phyloP scores from a whole-genome alignment of 2,888 invertebrate genomes.

The Phalera bucephala region DNA sequence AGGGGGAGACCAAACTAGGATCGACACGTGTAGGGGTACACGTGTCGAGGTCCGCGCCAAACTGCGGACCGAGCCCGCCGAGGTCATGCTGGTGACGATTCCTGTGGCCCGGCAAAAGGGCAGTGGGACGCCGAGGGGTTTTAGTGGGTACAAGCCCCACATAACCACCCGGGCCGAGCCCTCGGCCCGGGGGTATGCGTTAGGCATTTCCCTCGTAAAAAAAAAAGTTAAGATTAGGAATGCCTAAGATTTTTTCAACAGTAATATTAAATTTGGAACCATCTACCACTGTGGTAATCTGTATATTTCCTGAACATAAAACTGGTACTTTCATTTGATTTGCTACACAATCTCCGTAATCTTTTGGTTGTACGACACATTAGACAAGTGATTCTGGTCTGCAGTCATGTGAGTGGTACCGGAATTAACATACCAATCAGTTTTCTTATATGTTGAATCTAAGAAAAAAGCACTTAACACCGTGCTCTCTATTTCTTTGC shows the following conservation, averaged over 20 bases:
- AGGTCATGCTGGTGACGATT: too few relatives aligned
- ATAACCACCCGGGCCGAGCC: too few relatives aligned
- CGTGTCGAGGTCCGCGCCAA: too few relatives aligned
- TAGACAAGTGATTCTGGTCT: background rate
- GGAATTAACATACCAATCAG: conserved; percentile 6
- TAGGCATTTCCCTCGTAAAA: too few relatives aligned
- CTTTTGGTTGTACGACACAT: background rate
- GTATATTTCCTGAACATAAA: conserved; percentile 2
- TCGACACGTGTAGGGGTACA: too few relatives aligned
- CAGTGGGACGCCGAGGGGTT: too few relatives aligned
- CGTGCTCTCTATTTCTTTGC: background rate
- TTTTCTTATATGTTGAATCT: background rate
- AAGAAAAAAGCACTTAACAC: conserved; percentile 1
- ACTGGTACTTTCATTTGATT: conserved; percentile 2
- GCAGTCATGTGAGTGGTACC: conserved; percentile 1
- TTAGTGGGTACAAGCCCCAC: too few relatives aligned
- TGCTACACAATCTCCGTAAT: conserved; percentile 1
- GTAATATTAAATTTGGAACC: background rate
- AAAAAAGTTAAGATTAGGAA: too few relatives aligned
- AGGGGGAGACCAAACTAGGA: too few relatives aligned
- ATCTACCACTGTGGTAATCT: background rate
- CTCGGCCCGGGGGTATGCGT: too few relatives aligned
- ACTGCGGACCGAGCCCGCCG: too few relatives aligned
- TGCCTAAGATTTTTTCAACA: conserved; percentile 1
- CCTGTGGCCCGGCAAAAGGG: too few relatives aligned